phyloP scores from a whole-genome alignment of 2,797 vertebrate species.

The Brotula barbata region DNA sequence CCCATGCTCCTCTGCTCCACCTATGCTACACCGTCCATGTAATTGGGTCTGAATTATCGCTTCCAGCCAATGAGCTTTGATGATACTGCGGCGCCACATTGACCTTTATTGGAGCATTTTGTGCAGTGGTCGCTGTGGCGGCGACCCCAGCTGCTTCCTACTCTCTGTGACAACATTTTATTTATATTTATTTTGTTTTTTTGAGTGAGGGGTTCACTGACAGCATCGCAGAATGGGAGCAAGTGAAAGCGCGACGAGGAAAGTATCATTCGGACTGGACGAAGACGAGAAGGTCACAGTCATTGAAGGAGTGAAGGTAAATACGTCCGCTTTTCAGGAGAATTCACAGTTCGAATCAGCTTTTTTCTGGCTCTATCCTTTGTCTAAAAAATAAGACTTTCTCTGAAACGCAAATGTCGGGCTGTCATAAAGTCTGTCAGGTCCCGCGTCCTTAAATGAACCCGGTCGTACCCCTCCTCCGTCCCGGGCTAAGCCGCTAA shows the following conservation, averaged over 20 bases:
- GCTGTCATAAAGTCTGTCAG: background rate
- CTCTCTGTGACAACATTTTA: no score
- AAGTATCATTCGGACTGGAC: slow-evolving; percentile 88
- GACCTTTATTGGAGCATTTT: slow-evolving; percentile 70
- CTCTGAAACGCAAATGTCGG: background rate
- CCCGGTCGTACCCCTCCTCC: slow-evolving; percentile 5
- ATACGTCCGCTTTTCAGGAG: no score
- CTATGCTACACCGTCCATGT: slow-evolving; percentile 16
- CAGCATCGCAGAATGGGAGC: slow-evolving; percentile 79
- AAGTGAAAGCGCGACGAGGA: slow-evolving; percentile 81
- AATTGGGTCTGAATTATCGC: slow-evolving; percentile 38
- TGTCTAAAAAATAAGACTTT: no score
- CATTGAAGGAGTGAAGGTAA: slow-evolving; percentile 91
- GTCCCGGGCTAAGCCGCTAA: background rate
- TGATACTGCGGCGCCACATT: slow-evolving; percentile 58
- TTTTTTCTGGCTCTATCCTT: no score
- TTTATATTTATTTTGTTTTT: background rate
- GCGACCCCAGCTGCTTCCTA: slow-evolving; percentile 16
- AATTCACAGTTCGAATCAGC: no score
- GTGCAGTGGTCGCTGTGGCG: slow-evolving; percentile 36
- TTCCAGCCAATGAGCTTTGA: slow-evolving; percentile 63
- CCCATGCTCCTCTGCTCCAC: slow-evolving; percentile 46
- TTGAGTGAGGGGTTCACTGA: background rate
- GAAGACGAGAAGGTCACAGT: slow-evolving; percentile 90
- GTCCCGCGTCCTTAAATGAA: slow-evolving; percentile 56